phyloP scores from a whole-genome alignment of 2,113 vertebrate species.

The Phrynosoma blainvillii region DNA sequence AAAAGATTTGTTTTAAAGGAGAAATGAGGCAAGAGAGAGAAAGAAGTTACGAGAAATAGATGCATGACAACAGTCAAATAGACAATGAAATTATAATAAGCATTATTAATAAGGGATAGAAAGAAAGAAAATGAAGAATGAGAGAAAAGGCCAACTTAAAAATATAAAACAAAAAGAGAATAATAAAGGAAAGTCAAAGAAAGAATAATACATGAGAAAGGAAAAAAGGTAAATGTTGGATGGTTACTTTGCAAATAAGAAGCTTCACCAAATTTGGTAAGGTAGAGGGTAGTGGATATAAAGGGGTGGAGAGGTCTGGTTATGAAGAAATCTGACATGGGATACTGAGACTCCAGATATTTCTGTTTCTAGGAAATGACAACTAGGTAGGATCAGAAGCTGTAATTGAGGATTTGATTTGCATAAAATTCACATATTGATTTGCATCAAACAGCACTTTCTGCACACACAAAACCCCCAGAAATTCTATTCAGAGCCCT shows the following conservation, averaged over 20 bases:
- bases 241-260: slow-evolving; percentile 31
- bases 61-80: slow-evolving; percentile 28
- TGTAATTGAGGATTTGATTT: too few relatives aligned
- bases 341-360: not conserved
- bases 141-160: slow-evolving; percentile 54
- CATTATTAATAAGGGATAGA: slow-evolving; percentile 54
- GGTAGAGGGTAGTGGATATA: too few relatives aligned
- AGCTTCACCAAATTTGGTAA: too few relatives aligned
- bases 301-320: too few relatives aligned
- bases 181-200: slow-evolving; percentile 39
- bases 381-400: not conserved
- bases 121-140: slow-evolving; percentile 3
- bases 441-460: too few relatives aligned
- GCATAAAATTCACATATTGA: too few relatives aligned
- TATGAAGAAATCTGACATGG: too few relatives aligned
- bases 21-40: not conserved
- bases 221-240: slow-evolving; percentile 57
- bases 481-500: too few relatives aligned
- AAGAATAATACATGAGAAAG: not conserved
- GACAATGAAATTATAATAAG: slow-evolving; percentile 50
- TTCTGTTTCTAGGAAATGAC: not conserved
- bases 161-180: slow-evolving; percentile 39
- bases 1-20: not conserved
- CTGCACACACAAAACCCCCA: too few relatives aligned
- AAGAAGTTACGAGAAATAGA: not conserved